Evolutionary conservation across 2,888 invertebrate species (phyloP), one percentile per base, ranked within the genome.

Genomic region (Leptopilina myrica): DNA sequence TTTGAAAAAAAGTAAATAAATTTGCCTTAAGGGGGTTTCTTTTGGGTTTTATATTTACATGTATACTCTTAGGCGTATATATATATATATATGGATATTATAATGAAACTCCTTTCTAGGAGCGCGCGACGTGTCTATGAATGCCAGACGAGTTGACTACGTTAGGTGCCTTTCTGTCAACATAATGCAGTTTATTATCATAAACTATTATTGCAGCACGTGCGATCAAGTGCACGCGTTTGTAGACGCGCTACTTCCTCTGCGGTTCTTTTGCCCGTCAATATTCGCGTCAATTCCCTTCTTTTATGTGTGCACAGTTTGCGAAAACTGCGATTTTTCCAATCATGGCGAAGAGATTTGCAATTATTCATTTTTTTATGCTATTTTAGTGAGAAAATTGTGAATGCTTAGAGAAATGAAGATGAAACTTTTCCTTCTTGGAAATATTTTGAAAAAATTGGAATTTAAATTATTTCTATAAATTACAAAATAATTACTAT

Each of bases 151-250:
- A 73, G 69, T 73, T 53, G 73, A 73, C 73, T 73, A 73, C 8
- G 73, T 73, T 73, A 73, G 73, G 73, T 73, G 56, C 56, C 73
- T 73, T 73, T 73, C 53, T 87, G 87, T 87, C 86, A 86, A 82
- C 87, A 89, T 87, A 89, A 89, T 88, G 87, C 88, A 86, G 84
- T 89, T 87, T 88, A 89, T 89, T 89, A 89, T 89, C 89, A 89
- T 88, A 89, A 89, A 88, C 88, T 88, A 88, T 88, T 89, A 89
- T 88, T 87, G 83, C 84, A 84, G 86, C 88, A 88, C 87, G 86
- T 85, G 84, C 77, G 83, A 84, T 83, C 86, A 78, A 78, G 85
- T 83, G 83, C 79, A 82, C 81, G 80, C 59, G 64, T 59, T 64
- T 26, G 73, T 43, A 69, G 56, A 59, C 67, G 67, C 76, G 64